phyloP scores from a whole-genome alignment of 2,797 vertebrate genomes.

The Euphonia xanthogaster region DNA sequence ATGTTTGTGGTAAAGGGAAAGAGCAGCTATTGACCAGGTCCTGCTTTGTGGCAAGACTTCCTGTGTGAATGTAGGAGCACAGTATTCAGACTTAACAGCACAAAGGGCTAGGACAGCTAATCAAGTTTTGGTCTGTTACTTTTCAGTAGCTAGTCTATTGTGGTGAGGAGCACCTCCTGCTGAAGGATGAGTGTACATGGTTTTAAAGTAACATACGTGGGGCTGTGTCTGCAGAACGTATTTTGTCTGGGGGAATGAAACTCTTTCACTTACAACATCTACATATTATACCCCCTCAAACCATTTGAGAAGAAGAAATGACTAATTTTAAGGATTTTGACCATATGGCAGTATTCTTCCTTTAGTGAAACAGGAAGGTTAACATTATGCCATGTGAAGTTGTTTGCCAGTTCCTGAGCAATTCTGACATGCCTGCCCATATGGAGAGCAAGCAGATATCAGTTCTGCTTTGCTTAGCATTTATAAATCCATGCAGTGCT shows the following conservation, averaged over 20 bases:
- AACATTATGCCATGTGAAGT: not conserved
- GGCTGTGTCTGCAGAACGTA: not conserved
- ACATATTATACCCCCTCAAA: not conserved
- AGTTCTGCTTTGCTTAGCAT: not conserved
- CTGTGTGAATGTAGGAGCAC: not conserved
- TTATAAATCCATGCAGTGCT: not conserved
- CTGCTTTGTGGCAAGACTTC: conserved; percentile 7
- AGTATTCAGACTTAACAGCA: not conserved
- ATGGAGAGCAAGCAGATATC: not conserved
- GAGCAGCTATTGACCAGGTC: not conserved
- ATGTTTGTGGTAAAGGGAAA: not conserved
- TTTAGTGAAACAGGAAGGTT: not conserved
- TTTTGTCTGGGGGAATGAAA: not conserved
- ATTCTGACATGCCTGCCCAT: not conserved
- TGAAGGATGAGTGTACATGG: not conserved
- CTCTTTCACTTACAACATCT: not conserved
- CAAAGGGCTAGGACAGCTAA: not conserved
- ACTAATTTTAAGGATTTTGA: conserved; percentile 1
- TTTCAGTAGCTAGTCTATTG: not conserved
- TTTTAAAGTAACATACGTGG: not conserved
- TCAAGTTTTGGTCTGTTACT: not conserved
- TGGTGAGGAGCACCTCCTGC: not conserved
- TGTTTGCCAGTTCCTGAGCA: not conserved
- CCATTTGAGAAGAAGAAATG: not conserved
- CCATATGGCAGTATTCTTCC: not conserved